phyloP scores from a whole-genome alignment of 2,797 vertebrate genomes.

The Pygocentrus nattereri region DNA sequence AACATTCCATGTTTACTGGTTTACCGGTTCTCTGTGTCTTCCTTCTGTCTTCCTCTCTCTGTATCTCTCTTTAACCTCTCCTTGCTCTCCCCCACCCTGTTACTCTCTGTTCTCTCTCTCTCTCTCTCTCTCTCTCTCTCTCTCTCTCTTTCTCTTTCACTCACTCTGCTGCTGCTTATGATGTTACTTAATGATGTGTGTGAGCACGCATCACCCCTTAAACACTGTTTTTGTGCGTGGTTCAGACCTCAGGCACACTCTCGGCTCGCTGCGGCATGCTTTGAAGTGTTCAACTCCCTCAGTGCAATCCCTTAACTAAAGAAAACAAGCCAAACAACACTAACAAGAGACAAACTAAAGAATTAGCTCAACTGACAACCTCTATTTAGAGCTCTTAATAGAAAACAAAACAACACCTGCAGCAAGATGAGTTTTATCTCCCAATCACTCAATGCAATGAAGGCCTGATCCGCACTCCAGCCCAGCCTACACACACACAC shows the following conservation, averaged over 20 bases:
- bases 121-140: neutral
- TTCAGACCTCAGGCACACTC: slow-evolving; percentile 45
- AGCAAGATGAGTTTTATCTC: neutral
- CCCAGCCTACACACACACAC: neutral
- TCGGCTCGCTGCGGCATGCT: slow-evolving; percentile 20
- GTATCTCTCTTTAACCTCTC: neutral
- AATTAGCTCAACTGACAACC: slow-evolving; percentile 29
- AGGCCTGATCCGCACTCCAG: slow-evolving; percentile 1
- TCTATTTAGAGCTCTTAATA: neutral
- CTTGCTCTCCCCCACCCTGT: neutral
- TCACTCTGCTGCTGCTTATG: slow-evolving; percentile 31
- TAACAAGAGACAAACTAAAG: slow-evolving; percentile 41
- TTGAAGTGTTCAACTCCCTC: slow-evolving; percentile 50
- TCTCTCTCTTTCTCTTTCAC: neutral
- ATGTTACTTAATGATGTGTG: slow-evolving; percentile 46
- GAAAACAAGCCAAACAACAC: slow-evolving; percentile 43
- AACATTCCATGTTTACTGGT: neutral
- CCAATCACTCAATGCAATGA: neutral
- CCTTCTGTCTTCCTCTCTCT: neutral
- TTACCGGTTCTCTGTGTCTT: neutral
- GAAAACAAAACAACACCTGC: slow-evolving; percentile 7
- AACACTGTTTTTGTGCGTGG: slow-evolving; percentile 40
- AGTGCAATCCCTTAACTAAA: slow-evolving; percentile 41
- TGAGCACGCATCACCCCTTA: slow-evolving; percentile 42
- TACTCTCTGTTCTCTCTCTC: neutral